Evolutionary conservation across 2,888 invertebrate species (phyloP).

Genomic region (Notodonta dromedarius): DNA sequence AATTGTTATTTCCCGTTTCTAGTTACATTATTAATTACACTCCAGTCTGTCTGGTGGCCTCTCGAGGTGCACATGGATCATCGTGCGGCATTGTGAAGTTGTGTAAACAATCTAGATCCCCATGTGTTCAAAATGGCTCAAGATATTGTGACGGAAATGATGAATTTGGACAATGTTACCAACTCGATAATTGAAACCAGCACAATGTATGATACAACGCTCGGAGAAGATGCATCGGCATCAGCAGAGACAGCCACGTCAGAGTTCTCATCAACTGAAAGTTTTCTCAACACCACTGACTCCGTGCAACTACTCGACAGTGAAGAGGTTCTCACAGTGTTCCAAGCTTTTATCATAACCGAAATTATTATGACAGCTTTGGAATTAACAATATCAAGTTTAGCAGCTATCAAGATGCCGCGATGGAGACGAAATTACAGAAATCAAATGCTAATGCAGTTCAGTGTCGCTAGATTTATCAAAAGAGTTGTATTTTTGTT

Average conservation of each 20-base stretch:
- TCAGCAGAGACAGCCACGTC: conserved; percentile 8
- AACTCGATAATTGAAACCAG: conserved; percentile 22
- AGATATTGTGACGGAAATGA: conserved; percentile 39
- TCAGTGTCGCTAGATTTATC: conserved; percentile 66
- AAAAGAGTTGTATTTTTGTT: conserved; percentile 62
- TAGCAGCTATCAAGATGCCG: conserved; percentile 64
- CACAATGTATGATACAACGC: conserved; percentile 18
- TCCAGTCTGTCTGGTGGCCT: conserved; percentile 48
- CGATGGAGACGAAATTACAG: conserved; percentile 75
- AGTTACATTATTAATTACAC: conserved; percentile 34
- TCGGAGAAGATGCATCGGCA: conserved; percentile 30
- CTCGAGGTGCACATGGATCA: conserved; percentile 20
- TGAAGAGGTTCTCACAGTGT: conserved; percentile 34
- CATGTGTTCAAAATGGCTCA: conserved; percentile 54
- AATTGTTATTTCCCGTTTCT: conserved; percentile 64
- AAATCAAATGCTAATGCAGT: conserved; percentile 76
- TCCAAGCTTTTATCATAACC: conserved; percentile 60
- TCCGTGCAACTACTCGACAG: conserved; percentile 15
- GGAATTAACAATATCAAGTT: conserved; percentile 62
- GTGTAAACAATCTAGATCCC: conserved; percentile 19
- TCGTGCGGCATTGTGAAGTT: conserved; percentile 17
- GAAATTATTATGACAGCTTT: conserved; percentile 72
- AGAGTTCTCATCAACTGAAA: conserved; percentile 11
- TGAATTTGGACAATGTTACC: conserved; percentile 24
- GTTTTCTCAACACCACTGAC: conserved; percentile 11